Conservation (phyloP, 2,888 invertebrate species). For the Hirtodrosophila cameraria region DNA sequence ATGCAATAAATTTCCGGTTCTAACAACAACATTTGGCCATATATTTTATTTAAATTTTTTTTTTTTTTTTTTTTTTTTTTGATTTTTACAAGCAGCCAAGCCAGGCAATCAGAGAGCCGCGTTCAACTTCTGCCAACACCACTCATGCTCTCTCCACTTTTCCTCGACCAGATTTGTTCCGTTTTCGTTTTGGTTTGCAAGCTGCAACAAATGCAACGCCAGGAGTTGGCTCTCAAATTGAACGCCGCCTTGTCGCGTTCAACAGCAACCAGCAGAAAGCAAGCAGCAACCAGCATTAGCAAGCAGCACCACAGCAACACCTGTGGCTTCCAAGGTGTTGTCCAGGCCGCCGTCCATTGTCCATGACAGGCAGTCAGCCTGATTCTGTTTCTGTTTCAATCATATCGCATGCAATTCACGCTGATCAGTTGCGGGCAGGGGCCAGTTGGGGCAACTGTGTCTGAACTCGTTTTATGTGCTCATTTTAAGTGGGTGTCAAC, state of each 20-base stretch:
- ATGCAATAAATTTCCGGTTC: constrained; percentile 81
- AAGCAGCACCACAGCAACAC: constrained; percentile 45
- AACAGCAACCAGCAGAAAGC: constrained; percentile 5
- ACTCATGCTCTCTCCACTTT: constrained; percentile 1
- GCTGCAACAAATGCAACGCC: constrained; percentile 13
- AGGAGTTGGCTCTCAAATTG: constrained; percentile 18
- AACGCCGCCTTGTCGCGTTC: constrained; percentile 18
- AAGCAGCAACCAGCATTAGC: constrained; percentile 4
- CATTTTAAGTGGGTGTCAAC: constrained; percentile 70
- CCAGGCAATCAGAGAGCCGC: constrained; percentile 14
- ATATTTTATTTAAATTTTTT: background rate
- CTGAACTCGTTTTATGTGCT: constrained; percentile 39
- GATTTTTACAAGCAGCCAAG: constrained; percentile 11
- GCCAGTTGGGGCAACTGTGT: background rate
- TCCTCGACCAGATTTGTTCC: constrained; percentile 17
- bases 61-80: background rate
- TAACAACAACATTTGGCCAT: constrained; percentile 49
- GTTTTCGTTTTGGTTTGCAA: constrained; percentile 20
- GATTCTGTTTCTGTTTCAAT: constrained; percentile 49
- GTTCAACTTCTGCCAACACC: constrained; percentile 3
- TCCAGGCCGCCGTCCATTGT: background rate
- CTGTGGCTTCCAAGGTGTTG: constrained; percentile 31
- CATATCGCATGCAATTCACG: constrained; percentile 38
- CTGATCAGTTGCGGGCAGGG: background rate
- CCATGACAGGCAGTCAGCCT: constrained; percentile 34